A percentile compares a stretch with the other conserved stretches of the same genome.
Evolutionary conservation across 2,113 vertebrate species (phyloP).

Genomic region (Azemiops feae): DNA sequence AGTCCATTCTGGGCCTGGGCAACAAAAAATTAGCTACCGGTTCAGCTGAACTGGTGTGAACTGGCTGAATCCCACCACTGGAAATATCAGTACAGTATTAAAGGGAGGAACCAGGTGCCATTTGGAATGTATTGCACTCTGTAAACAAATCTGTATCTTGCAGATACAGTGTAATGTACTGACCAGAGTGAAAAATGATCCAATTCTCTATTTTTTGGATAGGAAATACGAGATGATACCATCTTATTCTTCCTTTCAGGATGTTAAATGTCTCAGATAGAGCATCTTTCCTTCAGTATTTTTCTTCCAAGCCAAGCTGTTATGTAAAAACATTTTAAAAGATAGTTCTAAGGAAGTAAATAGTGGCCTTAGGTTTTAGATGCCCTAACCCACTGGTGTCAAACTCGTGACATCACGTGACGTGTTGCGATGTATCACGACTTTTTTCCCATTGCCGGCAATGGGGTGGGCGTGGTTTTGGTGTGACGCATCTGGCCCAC

Average conservation of each 20-base stretch:
- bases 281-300: background rate
- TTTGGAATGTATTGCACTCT: background rate
- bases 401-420: too few species aligned
- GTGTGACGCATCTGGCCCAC: too few species aligned
- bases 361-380: background rate
- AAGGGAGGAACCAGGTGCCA: background rate
- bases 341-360: background rate
- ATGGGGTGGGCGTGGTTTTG: too few species aligned
- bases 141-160: background rate
- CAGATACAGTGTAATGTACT: background rate
- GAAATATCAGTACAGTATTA: background rate
- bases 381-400: background rate
- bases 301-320: background rate
- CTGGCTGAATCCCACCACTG: too few species aligned
- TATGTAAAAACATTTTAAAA: background rate
- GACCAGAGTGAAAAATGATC: background rate
- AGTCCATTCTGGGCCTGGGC: too few species aligned
- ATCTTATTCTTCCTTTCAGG: background rate
- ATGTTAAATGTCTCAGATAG: background rate
- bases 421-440: too few species aligned
- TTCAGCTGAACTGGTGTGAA: too few species aligned
- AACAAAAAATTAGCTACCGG: too few species aligned
- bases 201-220: background rate
- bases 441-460: too few species aligned
- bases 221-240: background rate